Conservation (phyloP, 1,140 invertebrate genomes). For the Aphis craccivora region DNA sequence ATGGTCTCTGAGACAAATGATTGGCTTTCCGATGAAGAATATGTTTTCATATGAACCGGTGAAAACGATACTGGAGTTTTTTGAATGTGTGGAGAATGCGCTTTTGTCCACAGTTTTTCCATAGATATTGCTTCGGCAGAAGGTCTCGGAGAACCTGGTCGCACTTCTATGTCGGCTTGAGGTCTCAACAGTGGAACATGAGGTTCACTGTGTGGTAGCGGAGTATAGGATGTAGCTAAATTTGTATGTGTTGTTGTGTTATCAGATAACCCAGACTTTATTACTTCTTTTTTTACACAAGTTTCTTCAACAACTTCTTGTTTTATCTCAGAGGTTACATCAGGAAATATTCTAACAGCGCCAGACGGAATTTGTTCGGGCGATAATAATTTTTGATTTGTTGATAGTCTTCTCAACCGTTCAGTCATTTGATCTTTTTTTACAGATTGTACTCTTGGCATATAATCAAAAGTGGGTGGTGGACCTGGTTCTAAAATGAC, state of each 20-base stretch:
- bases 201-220: background rate
- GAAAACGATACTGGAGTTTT: background rate
- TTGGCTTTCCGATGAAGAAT: constrained; percentile 26
- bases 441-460: constrained; percentile 66
- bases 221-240: background rate
- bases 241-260: background rate
- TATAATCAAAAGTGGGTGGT: constrained; percentile 75
- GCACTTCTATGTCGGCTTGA: constrained; percentile 61
- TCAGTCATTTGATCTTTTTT: constrained; percentile 68
- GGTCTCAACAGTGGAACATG: constrained; percentile 64
- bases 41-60: constrained; percentile 40
- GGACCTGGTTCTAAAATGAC: constrained; percentile 74
- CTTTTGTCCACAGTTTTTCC: constrained; percentile 70
- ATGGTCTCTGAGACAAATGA: constrained; percentile 14
- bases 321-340: constrained; percentile 27
- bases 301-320: constrained; percentile 54
- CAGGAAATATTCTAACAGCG: constrained; percentile 71
- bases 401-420: constrained; percentile 72
- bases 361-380: constrained; percentile 71
- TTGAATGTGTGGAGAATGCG: background rate
- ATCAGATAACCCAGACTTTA: background rate
- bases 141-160: constrained; percentile 65
- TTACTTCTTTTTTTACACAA: constrained; percentile 49
- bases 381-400: constrained; percentile 68
- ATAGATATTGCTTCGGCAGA: constrained; percentile 70